A percentile compares a stretch with the other conserved stretches of the same genome.
Evolutionary conservation across 2,797 vertebrate genomes (phyloP).

Genomic region (Takifugu ocellatus): DNA sequence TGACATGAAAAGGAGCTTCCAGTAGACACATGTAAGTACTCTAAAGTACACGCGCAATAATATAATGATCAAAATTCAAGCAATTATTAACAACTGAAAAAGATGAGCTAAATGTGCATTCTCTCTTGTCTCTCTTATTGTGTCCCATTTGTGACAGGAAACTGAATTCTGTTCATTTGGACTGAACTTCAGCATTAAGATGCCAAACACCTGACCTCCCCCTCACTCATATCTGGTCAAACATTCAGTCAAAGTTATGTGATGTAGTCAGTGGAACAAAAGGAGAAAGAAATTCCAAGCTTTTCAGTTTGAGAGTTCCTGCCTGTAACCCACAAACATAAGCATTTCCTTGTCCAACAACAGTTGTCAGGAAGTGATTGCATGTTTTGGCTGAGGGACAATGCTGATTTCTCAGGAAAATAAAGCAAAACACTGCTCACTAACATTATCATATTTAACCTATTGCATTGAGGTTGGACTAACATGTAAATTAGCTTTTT

Average conservation of each 20-base stretch:
- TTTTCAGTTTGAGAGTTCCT: slow-evolving; percentile 57
- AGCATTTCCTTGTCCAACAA: slow-evolving; percentile 48
- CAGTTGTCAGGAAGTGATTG: slow-evolving; percentile 49
- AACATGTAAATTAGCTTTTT: no score
- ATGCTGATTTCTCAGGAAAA: slow-evolving; percentile 34
- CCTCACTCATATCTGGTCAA: slow-evolving; percentile 15
- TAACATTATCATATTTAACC: no score
- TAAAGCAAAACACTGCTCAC: background rate
- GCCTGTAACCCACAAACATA: slow-evolving; percentile 38
- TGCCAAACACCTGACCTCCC: slow-evolving; percentile 43
- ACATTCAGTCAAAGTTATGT: slow-evolving; percentile 33
- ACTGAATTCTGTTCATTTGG: background rate
- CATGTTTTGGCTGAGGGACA: slow-evolving; percentile 23
- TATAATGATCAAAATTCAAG: background rate
- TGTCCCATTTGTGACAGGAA: background rate
- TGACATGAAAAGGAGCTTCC: no score
- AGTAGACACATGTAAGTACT: no score
- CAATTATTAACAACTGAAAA: background rate
- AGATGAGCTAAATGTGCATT: no score
- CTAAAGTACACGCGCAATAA: no score
- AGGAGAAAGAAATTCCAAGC: slow-evolving; percentile 51
- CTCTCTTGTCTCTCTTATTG: background rate
- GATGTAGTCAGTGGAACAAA: slow-evolving; percentile 43
- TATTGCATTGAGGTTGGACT: no score
- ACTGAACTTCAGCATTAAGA: background rate